Percentiles rank a stretch among this genome's conserved stretches.
These are phyloP conservation scores for Steromphala cineraria DNA, from an alignment of 2,888 invertebrate species.

Conservation along the genomic window DNA sequence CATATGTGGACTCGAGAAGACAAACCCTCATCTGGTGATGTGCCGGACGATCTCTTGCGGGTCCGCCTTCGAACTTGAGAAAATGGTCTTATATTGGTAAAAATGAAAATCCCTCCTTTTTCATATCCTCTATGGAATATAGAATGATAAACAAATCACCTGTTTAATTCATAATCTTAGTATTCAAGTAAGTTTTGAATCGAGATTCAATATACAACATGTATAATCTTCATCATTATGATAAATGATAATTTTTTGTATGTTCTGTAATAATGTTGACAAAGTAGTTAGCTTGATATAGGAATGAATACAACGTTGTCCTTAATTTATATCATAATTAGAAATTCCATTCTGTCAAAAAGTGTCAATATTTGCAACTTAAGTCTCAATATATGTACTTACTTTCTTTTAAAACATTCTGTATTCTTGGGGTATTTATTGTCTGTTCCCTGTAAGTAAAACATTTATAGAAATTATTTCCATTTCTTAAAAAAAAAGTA, in stretches of 20 bases:
- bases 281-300: too few relatives aligned
- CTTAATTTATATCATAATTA: neutral
- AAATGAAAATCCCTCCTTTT: neutral
- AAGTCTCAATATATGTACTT: slow-evolving; percentile 62
- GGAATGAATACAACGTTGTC: too few relatives aligned
- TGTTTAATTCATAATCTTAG: too few relatives aligned
- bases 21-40: slow-evolving; percentile 24
- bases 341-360: neutral
- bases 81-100: neutral
- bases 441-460: slow-evolving; percentile 81
- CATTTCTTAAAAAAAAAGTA: neutral
- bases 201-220: too few relatives aligned
- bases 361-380: neutral
- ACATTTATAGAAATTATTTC: neutral
- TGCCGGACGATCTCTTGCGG: slow-evolving; percentile 46
- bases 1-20: slow-evolving; percentile 71
- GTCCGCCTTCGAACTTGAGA: slow-evolving; percentile 78
- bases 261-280: too few relatives aligned
- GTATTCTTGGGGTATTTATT: slow-evolving; percentile 84
- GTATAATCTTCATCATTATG: too few relatives aligned
- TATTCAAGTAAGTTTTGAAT: too few relatives aligned
- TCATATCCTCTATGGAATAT: neutral
- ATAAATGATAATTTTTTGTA: too few relatives aligned
- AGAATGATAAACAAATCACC: neutral
- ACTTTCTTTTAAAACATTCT: slow-evolving; percentile 86